Conservation (phyloP, 2,113 vertebrate species). For the Rostratula benghalensis region DNA sequence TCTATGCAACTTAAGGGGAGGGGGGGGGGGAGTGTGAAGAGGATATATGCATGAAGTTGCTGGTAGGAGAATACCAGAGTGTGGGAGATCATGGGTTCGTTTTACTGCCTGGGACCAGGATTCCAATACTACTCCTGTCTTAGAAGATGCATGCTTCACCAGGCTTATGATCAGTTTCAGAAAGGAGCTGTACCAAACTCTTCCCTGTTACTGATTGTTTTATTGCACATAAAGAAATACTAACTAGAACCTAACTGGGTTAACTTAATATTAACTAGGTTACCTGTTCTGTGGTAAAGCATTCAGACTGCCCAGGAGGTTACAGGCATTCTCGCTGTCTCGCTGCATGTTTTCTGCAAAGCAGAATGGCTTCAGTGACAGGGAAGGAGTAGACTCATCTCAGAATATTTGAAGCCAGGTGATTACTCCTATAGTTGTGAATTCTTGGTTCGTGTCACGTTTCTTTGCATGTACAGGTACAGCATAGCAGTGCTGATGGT, state of each 20-base stretch:
- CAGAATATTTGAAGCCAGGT: background rate
- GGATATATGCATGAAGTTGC: background rate
- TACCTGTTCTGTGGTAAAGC: background rate
- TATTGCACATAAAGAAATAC: background rate
- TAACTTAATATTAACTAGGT: background rate
- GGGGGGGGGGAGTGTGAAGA: background rate
- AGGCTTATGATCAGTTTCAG: background rate
- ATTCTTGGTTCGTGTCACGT: background rate
- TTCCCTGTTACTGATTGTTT: background rate
- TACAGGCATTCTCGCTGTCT: background rate
- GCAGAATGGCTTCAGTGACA: background rate
- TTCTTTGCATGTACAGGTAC: background rate
- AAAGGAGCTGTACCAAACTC: background rate
- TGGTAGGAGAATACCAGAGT: background rate
- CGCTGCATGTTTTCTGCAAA: background rate
- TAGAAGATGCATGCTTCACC: background rate
- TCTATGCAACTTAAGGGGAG: background rate
- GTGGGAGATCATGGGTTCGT: background rate
- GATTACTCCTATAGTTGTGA: background rate
- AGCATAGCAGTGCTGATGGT: background rate
- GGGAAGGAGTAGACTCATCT: background rate
- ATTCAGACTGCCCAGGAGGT: background rate
- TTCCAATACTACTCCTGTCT: background rate
- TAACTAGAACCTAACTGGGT: background rate
- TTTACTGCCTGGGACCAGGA: background rate